A percentile compares a stretch with the other conserved stretches of the same genome.
These are phyloP conservation scores for Bos indicus DNA, from an alignment of 2,113 vertebrate genomes.

Conservation along the genomic window DNA sequence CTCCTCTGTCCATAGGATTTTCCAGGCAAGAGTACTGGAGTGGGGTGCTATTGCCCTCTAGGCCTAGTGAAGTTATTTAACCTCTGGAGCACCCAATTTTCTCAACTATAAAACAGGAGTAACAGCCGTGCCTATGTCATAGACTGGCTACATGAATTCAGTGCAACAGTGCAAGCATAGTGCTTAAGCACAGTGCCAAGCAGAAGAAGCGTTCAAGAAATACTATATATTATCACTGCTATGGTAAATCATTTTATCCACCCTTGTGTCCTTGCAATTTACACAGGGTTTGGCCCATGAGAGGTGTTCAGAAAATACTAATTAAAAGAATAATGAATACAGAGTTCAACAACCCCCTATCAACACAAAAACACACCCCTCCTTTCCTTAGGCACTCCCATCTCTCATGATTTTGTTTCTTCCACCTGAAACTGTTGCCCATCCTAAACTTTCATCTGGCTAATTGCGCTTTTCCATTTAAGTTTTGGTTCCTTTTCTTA, in stretches of 20 bases:
- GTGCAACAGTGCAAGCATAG: neutral
- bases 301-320: neutral
- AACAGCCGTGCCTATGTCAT: neutral
- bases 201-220: neutral
- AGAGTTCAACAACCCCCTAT: neutral
- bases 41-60: neutral
- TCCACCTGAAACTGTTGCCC: neutral
- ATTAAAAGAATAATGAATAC: neutral
- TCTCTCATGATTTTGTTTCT: neutral
- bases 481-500: neutral
- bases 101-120: neutral
- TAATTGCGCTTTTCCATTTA: neutral
- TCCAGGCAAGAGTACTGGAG: too few relatives aligned
- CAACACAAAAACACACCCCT: neutral
- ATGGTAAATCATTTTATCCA: neutral
- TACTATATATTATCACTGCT: neutral
- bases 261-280: neutral
- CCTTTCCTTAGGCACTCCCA: neutral
- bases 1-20: too few relatives aligned
- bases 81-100: neutral
- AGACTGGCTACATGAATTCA: neutral
- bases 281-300: neutral
- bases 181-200: neutral
- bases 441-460: neutral
- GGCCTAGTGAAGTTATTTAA: neutral